Percentiles rank a stretch among this genome's conserved stretches.
phyloP scores from a whole-genome alignment of 2,797 vertebrate species.

The Acridotheres tristis region DNA sequence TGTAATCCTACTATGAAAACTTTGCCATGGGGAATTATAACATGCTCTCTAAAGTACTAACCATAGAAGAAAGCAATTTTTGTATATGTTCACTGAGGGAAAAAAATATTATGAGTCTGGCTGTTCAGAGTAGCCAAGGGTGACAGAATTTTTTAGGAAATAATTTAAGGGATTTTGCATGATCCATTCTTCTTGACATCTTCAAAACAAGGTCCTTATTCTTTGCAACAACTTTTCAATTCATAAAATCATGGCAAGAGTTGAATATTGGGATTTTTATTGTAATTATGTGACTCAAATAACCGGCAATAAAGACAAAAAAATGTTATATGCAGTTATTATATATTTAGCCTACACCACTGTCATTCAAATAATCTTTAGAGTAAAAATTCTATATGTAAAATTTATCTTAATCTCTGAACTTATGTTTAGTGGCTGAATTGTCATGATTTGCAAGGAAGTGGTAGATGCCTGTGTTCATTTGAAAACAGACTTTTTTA shows the following conservation, averaged over 20 bases:
- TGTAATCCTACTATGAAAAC: slow-evolving; percentile 9
- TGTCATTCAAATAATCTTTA: not conserved
- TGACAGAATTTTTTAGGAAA: not conserved
- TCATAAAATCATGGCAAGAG: not conserved
- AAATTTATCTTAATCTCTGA: slow-evolving; percentile 28
- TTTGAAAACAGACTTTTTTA: slow-evolving; percentile 32
- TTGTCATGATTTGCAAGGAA: slow-evolving; percentile 56
- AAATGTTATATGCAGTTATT: not conserved
- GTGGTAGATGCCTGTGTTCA: slow-evolving; percentile 21
- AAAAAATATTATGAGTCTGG: not conserved
- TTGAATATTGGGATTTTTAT: not conserved
- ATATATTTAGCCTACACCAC: not conserved
- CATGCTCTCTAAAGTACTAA: not conserved
- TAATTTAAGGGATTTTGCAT: not conserved
- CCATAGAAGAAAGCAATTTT: slow-evolving; percentile 9
- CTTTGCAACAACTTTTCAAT: not conserved
- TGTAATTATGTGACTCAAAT: not conserved
- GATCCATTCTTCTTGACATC: not conserved
- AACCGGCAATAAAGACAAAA: not conserved
- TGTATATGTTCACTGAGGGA: not conserved
- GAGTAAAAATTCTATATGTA: slow-evolving; percentile 18
- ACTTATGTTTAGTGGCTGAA: not conserved
- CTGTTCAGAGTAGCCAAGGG: not conserved
- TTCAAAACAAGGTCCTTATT: not conserved
- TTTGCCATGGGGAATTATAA: not conserved